Conservation (phyloP, 2,888 invertebrate species). For the Hedychridium roseum region DNA sequence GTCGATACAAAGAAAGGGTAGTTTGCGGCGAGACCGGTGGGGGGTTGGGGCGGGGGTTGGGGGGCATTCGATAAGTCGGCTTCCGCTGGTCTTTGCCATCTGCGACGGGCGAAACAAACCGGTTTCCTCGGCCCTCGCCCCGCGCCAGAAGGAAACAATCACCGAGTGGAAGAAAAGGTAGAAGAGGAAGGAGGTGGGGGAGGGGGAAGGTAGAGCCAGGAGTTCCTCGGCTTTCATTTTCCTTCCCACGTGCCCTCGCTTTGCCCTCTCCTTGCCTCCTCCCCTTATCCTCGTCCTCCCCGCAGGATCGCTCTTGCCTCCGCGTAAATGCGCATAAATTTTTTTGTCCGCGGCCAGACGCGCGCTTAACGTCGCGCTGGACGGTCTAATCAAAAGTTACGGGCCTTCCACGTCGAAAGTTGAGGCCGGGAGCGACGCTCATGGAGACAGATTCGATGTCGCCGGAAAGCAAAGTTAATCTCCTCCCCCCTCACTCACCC, state of each 20-base stretch:
- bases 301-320: slow-evolving; percentile 11
- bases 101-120: too few relatives aligned
- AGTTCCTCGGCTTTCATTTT: slow-evolving; percentile 19
- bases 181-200: too few relatives aligned
- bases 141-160: too few relatives aligned
- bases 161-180: background rate
- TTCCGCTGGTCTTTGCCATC: too few relatives aligned
- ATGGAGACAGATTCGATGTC: slow-evolving; percentile 37
- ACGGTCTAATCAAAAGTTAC: slow-evolving; percentile 41
- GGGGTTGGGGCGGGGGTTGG: too few relatives aligned
- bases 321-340: slow-evolving; percentile 13
- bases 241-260: slow-evolving; percentile 5
- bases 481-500: too few relatives aligned
- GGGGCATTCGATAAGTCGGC: too few relatives aligned
- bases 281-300: slow-evolving; percentile 2
- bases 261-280: background rate
- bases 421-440: slow-evolving; percentile 12
- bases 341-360: background rate
- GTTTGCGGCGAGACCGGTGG: too few relatives aligned
- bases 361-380: slow-evolving; percentile 28
- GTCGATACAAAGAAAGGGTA: too few relatives aligned
- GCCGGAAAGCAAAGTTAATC: slow-evolving; percentile 26
- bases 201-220: slow-evolving; percentile 9
- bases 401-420: slow-evolving; percentile 24
- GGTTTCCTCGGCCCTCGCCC: too few relatives aligned